Evolutionary conservation across 2,797 vertebrate species (phyloP).

Genomic region (Melanotaenia trifasciata): DNA sequence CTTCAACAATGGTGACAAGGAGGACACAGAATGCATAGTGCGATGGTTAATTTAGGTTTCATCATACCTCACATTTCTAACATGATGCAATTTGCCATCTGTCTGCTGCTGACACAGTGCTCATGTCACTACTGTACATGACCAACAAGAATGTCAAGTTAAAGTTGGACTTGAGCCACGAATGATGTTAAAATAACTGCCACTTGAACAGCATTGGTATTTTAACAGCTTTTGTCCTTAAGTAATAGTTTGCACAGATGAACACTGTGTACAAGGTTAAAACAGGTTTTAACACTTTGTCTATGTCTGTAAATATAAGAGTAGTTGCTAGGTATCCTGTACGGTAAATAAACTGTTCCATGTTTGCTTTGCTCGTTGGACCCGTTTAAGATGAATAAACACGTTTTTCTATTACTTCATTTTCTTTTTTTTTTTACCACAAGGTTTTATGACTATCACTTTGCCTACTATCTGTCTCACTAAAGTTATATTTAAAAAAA

Average conservation of each 20-base stretch:
- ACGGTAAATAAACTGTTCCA: conserved; percentile 45
- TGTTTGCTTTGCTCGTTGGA: conserved; percentile 67
- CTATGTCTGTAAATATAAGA: conserved; percentile 58
- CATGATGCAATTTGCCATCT: conserved; percentile 17
- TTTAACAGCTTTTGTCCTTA: conserved; percentile 29
- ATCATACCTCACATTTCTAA: conserved; percentile 27
- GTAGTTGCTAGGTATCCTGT: conserved; percentile 21
- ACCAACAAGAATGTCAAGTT: conserved; percentile 55
- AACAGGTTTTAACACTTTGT: conserved; percentile 28
- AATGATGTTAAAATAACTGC: conserved; percentile 16
- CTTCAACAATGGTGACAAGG: conserved; percentile 22
- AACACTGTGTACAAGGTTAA: conserved; percentile 15
- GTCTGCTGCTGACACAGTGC: conserved; percentile 42
- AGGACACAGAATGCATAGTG: conserved; percentile 12
- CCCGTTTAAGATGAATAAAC: conserved; percentile 71
- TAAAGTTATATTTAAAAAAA: not conserved
- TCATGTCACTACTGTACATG: conserved; percentile 29
- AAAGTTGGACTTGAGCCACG: conserved; percentile 43
- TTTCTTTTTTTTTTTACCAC: not conserved
- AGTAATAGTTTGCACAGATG: conserved; percentile 29
- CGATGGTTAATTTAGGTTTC: conserved; percentile 38
- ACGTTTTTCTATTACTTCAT: conserved; percentile 52
- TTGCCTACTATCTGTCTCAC: not conserved
- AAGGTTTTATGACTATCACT: conserved; percentile 2
- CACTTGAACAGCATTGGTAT: conserved; percentile 15